Evolutionary conservation across 1,140 invertebrate genomes (phyloP).

Genomic region (Drosophila persimilis): DNA sequence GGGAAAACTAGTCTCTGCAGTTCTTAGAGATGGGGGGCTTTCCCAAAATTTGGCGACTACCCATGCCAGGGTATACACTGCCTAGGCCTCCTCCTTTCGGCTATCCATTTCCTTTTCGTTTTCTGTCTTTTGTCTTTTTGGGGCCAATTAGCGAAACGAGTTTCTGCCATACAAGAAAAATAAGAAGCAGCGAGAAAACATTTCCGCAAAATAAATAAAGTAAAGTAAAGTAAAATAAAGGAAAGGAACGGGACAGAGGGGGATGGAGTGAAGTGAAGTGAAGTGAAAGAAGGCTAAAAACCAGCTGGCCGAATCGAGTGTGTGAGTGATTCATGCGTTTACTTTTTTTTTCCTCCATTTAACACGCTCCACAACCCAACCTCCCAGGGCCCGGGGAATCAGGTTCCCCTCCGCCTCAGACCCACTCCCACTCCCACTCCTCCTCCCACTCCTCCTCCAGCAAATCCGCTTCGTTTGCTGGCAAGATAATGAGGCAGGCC

Average conservation of each 20-base stretch:
- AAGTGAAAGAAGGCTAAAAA: slow-evolving; percentile 44
- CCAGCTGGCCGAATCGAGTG: slow-evolving; percentile 56
- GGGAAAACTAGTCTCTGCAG: too few species aligned
- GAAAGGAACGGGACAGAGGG: background rate
- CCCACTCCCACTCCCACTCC: background rate
- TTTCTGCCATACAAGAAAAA: slow-evolving; percentile 50
- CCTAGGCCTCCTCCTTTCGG: too few species aligned
- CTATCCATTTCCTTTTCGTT: slow-evolving; percentile 7
- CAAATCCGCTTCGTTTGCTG: slow-evolving; percentile 35
- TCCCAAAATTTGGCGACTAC: too few species aligned
- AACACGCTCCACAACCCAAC: slow-evolving; percentile 60
- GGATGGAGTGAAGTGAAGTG: background rate
- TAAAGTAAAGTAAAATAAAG: slow-evolving; percentile 17
- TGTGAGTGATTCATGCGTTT: slow-evolving; percentile 72
- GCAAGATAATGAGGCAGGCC: slow-evolving; percentile 69
- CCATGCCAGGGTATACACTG: too few species aligned
- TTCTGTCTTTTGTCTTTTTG: slow-evolving; percentile 26
- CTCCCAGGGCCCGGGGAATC: slow-evolving; percentile 50
- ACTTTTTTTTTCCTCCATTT: slow-evolving; percentile 30
- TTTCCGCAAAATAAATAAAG: slow-evolving; percentile 67
- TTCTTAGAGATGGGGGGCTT: too few species aligned
- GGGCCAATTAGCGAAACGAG: slow-evolving; percentile 66
- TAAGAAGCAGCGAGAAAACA: slow-evolving; percentile 47
- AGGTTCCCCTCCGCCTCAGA: slow-evolving; percentile 7
- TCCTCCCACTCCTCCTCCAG: slow-evolving; percentile 13